Evolutionary conservation across 2,888 invertebrate genomes (phyloP), one percentile per base, ranked within the genome.

Genomic region (Eupithecia exiguata): DNA sequence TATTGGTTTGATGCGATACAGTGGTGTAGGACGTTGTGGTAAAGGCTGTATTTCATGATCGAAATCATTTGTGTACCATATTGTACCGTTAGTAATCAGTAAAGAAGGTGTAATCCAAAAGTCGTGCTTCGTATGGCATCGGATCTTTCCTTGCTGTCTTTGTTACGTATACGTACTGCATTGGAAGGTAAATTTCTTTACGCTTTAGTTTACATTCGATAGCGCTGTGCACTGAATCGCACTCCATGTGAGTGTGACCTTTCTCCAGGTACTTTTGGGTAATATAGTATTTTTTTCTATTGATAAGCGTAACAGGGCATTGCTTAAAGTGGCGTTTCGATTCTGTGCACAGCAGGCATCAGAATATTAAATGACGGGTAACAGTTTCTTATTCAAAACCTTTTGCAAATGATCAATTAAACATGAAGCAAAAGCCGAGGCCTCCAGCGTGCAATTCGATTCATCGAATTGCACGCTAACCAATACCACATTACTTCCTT

Each of bases 351-450:
- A 76, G 58, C 80, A 81, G 0, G 80, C 79, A 77, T 82, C 82
- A 35, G 78, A 78, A 25, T 77, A 81, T 66, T 81, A 74, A 72
- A 81, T 71, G 12, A 82, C 77, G 69, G 82, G 82, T 69, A 82
- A 70, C 63, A 62, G 74, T 76, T 81, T 49, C 49, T 68, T 35
- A 75, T 30, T 77, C 71, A n/a, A 79, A 77, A 61, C 5, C 46
- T 46, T 46, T 46, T 46, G 0, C 6, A 46, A 46, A 18, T 18
- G 46, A 18, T 46, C 46, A 46, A 46, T 46, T 46, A 46, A 6
- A 18, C 46, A 46, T 18, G 46, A 46, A 46, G 46, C 46, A 46
- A 46, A 18, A 73, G 61, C 62, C 71, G 58, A 58, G 58, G 58
- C 25, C 58, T 58, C 58, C 25, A 58, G 25, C 58, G 58, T 58